These are phyloP conservation scores for Semnopithecus entellus DNA, from an alignment of 2,113 vertebrate species.

Conservation along the genomic window DNA sequence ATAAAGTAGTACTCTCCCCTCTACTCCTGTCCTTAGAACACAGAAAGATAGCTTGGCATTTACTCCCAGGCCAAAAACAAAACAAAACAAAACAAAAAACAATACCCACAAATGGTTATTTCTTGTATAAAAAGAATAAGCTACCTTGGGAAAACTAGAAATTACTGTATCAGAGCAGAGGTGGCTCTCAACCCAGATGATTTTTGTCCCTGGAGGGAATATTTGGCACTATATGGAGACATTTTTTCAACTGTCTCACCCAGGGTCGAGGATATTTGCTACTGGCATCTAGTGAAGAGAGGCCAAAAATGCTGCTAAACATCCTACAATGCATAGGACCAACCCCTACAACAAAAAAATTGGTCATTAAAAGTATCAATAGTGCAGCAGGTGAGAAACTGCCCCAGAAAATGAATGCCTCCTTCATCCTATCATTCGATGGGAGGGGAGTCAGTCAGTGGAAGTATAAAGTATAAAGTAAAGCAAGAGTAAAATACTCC, in stretches of 20 bases:
- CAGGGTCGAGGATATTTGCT: neutral
- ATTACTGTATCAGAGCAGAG: neutral
- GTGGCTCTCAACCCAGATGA: neutral
- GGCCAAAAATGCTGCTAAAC: neutral
- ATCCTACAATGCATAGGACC: neutral
- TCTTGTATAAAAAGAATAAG: neutral
- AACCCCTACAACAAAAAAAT: neutral
- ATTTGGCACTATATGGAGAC: neutral
- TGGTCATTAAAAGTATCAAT: neutral
- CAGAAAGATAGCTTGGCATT: neutral
- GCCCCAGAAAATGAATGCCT: neutral
- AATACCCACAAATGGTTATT: neutral
- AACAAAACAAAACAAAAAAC: neutral
- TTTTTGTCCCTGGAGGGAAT: neutral
- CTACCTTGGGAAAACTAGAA: neutral
- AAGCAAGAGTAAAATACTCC: neutral
- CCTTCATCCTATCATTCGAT: neutral
- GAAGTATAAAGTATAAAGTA: neutral
- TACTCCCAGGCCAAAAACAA: neutral
- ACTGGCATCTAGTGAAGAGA: neutral
- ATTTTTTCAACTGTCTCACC: neutral
- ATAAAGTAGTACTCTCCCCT: neutral
- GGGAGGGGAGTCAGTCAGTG: neutral
- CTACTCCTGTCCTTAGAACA: neutral
- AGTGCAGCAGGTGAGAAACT: neutral